Evolutionary conservation across 2,888 invertebrate genomes (phyloP).

Genomic region (Lasioglossum pauxillum): DNA sequence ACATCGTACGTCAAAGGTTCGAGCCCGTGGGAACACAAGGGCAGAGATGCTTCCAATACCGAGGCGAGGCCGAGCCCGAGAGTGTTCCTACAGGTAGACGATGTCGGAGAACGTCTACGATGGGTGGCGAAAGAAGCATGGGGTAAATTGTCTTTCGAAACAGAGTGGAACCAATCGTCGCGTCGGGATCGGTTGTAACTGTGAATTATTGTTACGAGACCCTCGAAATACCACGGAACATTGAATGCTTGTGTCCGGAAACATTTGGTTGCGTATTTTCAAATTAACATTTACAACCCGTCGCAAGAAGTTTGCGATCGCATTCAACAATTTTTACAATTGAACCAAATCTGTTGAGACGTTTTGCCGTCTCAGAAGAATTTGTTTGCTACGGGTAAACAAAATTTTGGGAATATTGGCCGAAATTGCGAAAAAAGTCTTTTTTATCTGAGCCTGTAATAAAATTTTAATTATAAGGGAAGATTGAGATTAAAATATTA

Average conservation of each 20-base stretch:
- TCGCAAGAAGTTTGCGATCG: too few species aligned
- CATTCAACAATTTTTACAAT: too few species aligned
- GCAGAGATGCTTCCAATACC: constrained; percentile 63
- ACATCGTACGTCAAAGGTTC: constrained; percentile 75
- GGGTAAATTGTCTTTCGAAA: constrained; percentile 32
- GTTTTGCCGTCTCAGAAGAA: too few species aligned
- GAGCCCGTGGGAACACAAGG: constrained; percentile 76
- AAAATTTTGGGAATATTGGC: too few species aligned
- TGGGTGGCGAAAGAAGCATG: constrained; percentile 43
- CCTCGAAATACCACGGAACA: background rate
- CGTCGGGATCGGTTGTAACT: constrained; percentile 2
- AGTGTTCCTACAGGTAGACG: constrained; percentile 68
- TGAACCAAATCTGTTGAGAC: too few species aligned
- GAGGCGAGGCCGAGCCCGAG: constrained; percentile 44
- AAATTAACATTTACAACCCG: background rate
- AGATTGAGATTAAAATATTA: too few species aligned
- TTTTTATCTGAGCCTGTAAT: too few species aligned
- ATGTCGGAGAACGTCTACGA: constrained; percentile 62
- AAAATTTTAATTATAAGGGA: too few species aligned
- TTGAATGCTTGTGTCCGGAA: background rate
- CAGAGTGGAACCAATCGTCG: background rate
- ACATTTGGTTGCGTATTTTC: background rate
- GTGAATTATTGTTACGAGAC: background rate
- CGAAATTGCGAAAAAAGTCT: too few species aligned
- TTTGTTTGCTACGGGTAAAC: too few species aligned